Percentiles rank a stretch among this genome's conserved stretches.
Conservation (phyloP, 2,113 vertebrate species). For the Engystomops pustulosus region DNA sequence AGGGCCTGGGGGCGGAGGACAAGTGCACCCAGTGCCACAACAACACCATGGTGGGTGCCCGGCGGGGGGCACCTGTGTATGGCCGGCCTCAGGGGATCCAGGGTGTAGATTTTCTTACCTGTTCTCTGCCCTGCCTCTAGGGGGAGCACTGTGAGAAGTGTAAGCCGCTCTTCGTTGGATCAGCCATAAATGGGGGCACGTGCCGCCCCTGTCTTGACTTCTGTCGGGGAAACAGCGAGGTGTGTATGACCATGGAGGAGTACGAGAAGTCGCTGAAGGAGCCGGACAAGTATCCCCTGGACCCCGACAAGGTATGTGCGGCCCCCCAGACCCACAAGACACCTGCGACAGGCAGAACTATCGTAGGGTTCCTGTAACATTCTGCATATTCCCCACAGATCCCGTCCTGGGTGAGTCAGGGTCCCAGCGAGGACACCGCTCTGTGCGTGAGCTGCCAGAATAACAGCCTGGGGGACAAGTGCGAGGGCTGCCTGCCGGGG, state of each 20-base stretch:
- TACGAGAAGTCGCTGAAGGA: conserved; percentile 76
- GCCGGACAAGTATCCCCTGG: conserved; percentile 76
- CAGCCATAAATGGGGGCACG: conserved; percentile 80
- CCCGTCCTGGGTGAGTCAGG: conserved; percentile 81
- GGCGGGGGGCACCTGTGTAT: too few relatives aligned
- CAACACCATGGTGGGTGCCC: conserved; percentile 77
- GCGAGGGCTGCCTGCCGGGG: conserved; percentile 87
- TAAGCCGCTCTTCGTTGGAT: conserved; percentile 88
- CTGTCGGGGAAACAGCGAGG: conserved; percentile 84
- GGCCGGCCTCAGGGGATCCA: too few relatives aligned
- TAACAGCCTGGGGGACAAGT: conserved; percentile 89
- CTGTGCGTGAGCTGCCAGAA: conserved; percentile 91
- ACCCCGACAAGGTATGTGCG: conserved; percentile 74
- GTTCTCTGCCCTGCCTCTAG: conserved; percentile 62
- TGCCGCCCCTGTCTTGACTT: conserved; percentile 86
- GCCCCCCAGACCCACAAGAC: too few relatives aligned
- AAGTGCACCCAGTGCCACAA: conserved; percentile 86
- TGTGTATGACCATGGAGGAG: conserved; percentile 85
- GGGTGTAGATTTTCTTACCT: too few relatives aligned
- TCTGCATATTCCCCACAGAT: conserved; percentile 70
- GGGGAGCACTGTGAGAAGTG: conserved; percentile 90
- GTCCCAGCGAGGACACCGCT: conserved; percentile 83
- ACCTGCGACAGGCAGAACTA: too few relatives aligned
- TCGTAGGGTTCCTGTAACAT: too few relatives aligned
- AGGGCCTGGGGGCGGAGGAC: conserved; percentile 78